Base-by-base conservation (phyloP, 2,888 invertebrate genomes). In the Cancer borealis region DNA sequence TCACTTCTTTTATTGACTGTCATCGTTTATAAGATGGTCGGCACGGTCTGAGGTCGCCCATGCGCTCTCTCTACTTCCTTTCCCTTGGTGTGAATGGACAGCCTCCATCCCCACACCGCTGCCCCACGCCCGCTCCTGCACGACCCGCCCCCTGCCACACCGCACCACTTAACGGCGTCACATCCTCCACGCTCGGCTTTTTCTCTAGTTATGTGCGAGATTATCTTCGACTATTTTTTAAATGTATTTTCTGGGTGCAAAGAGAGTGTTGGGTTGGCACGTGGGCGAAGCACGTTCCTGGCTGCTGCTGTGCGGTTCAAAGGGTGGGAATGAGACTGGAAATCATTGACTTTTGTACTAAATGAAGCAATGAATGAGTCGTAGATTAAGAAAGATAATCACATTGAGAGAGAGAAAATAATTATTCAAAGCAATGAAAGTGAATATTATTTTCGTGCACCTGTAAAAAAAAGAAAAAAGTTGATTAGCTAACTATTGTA, bases 171-270 rank as follows among this genome's bases (percentile, higher is more conserved):
- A 26, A 26, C 30, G 30, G 79, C 79, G 79, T 79, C 79, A 79
- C 79, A 26, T 79, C 30, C 26, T 30, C 26, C 79, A 79, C 79
- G 79, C 12, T 79, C 30, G 79, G 12, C 79, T 79, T 79, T 79
- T 79, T 79, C 79, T 79, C 79, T 30, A 79, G 30, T 79, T 79
- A 79, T 79, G 30, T 79, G 14, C 30, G 12, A 30, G 79, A 79
- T 79, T 79, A 79, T 79, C 79, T 79, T 26, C 30, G 79, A 79
- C 30, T 30, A 79, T 30, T 79, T 79, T 79, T 79, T 79, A 79
- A 79, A 8, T 6, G 79, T 79, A 30, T 79, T 79, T 79, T 79
- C 79, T 79, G 30, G 30, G n/a, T 66, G 66, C 66, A 21, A n/a
- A 66, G 66, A n/a, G 66, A 66, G 66, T 66, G 66, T 14, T 66